Evolutionary conservation across 2,888 invertebrate species (phyloP).

Genomic region (Idaea aversata): DNA sequence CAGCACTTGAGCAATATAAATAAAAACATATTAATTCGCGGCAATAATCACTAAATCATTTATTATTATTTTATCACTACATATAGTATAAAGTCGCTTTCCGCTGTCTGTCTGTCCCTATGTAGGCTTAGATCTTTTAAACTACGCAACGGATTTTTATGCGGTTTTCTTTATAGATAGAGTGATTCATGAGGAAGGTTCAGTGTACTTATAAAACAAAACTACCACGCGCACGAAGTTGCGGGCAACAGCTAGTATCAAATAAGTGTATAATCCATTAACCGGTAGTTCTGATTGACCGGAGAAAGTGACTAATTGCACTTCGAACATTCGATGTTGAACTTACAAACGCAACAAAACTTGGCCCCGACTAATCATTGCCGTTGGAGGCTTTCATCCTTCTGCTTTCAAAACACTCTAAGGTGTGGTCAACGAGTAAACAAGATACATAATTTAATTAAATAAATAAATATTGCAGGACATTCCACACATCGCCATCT

Average conservation of each 20-base stretch:
- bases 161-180: too few species aligned
- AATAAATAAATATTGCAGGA: too few species aligned
- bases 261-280: slow-evolving; percentile 32
- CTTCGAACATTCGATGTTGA: slow-evolving; percentile 39
- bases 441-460: neutral
- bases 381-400: slow-evolving; percentile 40
- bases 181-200: too few species aligned
- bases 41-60: too few species aligned
- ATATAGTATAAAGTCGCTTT: too few species aligned
- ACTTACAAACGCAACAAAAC: slow-evolving; percentile 46
- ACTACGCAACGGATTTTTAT: too few species aligned
- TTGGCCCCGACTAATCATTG: slow-evolving; percentile 30
- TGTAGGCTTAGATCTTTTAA: too few species aligned
- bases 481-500: too few species aligned
- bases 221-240: neutral
- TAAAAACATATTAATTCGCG: too few species aligned
- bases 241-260: neutral
- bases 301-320: slow-evolving; percentile 59
- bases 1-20: too few species aligned
- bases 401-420: slow-evolving; percentile 21
- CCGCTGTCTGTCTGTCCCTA: too few species aligned
- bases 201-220: neutral
- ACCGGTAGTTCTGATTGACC: slow-evolving; percentile 36
- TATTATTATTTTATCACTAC: too few species aligned
- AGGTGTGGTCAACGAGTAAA: neutral